Percentiles rank a stretch among this genome's conserved stretches.
Evolutionary conservation across 2,888 invertebrate genomes (phyloP).

Genomic region (Philereme vetulata): DNA sequence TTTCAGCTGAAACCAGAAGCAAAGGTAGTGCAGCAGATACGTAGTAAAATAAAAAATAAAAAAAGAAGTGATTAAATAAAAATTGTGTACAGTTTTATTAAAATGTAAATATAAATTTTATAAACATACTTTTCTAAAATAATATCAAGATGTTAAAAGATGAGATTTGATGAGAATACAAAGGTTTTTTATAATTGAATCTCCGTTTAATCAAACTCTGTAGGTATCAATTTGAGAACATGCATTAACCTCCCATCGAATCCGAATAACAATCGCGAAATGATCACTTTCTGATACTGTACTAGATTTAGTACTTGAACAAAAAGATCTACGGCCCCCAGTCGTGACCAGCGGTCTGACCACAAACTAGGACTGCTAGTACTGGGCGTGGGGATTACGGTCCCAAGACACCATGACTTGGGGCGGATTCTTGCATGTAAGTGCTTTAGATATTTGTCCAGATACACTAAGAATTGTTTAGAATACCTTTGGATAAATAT

Average conservation of each 20-base stretch:
- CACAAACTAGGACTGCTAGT: slow-evolving; percentile 21
- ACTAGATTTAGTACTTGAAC: not conserved
- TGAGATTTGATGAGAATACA: no score
- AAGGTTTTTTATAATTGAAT: no score
- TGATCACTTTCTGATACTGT: not conserved
- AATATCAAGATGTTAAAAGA: no score
- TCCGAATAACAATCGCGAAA: not conserved
- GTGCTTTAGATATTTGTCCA: slow-evolving; percentile 20
- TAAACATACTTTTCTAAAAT: no score
- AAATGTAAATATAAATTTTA: no score
- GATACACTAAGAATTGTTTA: slow-evolving; percentile 12
- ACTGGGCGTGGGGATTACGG: slow-evolving; percentile 24
- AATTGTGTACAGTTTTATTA: no score
- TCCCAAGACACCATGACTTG: slow-evolving; percentile 25
- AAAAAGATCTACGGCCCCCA: slow-evolving; percentile 15
- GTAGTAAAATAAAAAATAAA: no score
- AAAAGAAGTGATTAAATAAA: no score
- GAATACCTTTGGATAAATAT: slow-evolving; percentile 12
- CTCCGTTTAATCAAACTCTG: no score
- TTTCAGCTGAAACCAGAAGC: no score
- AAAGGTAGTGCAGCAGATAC: no score
- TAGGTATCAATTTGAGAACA: no score
- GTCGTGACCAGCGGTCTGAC: slow-evolving; percentile 27
- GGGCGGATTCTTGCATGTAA: slow-evolving; percentile 20
- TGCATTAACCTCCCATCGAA: not conserved